Evolutionary conservation across 1,140 invertebrate genomes (phyloP).

Genomic region (Trialeurodes vaporariorum): DNA sequence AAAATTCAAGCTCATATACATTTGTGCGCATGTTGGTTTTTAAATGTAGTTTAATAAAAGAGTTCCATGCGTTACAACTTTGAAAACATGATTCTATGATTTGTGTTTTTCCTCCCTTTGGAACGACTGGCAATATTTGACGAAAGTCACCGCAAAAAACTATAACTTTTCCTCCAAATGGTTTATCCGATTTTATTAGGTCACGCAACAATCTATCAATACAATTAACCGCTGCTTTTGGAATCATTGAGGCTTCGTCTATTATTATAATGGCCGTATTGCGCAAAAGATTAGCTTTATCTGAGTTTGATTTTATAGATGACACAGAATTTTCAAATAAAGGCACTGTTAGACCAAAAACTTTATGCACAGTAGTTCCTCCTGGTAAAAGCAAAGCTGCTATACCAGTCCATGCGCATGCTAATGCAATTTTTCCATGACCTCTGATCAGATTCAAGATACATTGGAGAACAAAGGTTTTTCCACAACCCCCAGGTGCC

Average conservation of each 20-base stretch:
- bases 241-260: slow-evolving; percentile 12
- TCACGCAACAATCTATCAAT: slow-evolving; percentile 6
- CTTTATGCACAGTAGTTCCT: slow-evolving; percentile 26
- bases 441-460: slow-evolving; percentile 17
- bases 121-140: slow-evolving; percentile 7
- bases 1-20: not conserved
- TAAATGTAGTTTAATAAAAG: not conserved
- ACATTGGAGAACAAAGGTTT: slow-evolving; percentile 21
- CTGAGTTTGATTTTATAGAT: not conserved
- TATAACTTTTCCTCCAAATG: slow-evolving; percentile 11
- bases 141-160: slow-evolving; percentile 13
- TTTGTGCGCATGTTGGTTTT: not conserved
- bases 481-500: slow-evolving; percentile 29
- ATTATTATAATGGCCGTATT: not conserved
- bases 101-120: not conserved
- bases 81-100: not conserved
- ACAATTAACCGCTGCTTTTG: not conserved
- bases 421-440: slow-evolving; percentile 9
- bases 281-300: not conserved
- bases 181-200: not conserved
- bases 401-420: slow-evolving; percentile 28
- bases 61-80: not conserved
- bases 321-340: not conserved
- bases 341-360: slow-evolving; percentile 18
- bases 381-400: slow-evolving; percentile 25